Conservation (phyloP, 2,888 invertebrate genomes). For the Tupiocoris notatus region DNA sequence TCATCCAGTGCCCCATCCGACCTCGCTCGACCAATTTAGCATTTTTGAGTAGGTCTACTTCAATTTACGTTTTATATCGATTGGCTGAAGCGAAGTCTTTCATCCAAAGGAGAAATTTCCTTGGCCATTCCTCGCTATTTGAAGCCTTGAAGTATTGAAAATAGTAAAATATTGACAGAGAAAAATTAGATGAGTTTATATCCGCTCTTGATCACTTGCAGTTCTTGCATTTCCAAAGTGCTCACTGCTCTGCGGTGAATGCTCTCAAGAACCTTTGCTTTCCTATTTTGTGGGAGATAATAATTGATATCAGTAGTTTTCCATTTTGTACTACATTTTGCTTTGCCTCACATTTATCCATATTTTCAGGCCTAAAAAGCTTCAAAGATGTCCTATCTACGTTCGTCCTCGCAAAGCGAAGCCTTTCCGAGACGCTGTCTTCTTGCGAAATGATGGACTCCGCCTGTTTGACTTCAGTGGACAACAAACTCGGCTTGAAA, state of each 20-base stretch:
- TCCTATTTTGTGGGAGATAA: too few relatives aligned
- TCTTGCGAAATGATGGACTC: slow-evolving; percentile 94
- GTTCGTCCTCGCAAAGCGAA: slow-evolving; percentile 69
- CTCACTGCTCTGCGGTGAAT: too few relatives aligned
- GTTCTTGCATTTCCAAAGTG: too few relatives aligned
- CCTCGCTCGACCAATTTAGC: slow-evolving; percentile 82
- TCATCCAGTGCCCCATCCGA: slow-evolving; percentile 83
- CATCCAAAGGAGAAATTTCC: not conserved
- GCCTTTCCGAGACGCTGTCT: slow-evolving; percentile 86
- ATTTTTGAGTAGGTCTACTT: slow-evolving; percentile 69
- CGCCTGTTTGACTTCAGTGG: slow-evolving; percentile 66
- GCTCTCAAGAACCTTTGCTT: too few relatives aligned
- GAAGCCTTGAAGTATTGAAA: slow-evolving; percentile 11
- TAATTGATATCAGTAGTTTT: too few relatives aligned
- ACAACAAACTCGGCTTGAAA: slow-evolving; percentile 48
- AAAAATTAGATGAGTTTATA: too few relatives aligned
- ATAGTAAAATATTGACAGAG: too few relatives aligned
- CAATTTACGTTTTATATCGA: not conserved
- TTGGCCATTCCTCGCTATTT: not conserved
- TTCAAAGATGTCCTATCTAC: slow-evolving; percentile 78
- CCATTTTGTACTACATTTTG: too few relatives aligned
- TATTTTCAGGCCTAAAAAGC: slow-evolving; percentile 65
- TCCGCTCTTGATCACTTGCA: too few relatives aligned
- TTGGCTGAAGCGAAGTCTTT: not conserved
- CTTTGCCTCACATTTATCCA: too few relatives aligned